Evolutionary conservation across 2,797 vertebrate species (phyloP).

Genomic region (Manis javanica): DNA sequence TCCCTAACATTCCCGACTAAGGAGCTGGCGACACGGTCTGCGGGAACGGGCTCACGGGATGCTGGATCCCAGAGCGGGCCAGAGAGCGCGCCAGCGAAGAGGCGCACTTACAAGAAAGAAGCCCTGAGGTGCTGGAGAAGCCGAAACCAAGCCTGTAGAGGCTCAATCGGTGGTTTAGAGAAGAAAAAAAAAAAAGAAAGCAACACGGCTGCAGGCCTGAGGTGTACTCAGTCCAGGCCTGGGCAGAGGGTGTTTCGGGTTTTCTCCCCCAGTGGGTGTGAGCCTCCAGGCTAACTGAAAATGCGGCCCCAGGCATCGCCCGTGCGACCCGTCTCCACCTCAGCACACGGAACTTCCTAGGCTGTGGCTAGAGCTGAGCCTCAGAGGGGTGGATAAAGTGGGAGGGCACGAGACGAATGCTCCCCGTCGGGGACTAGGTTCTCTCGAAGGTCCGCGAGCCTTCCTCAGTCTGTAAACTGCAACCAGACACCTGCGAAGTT

Average conservation of each 20-base stretch:
- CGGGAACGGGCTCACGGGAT: background rate
- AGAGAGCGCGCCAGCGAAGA: background rate
- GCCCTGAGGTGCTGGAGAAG: background rate
- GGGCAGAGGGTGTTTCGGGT: slow-evolving; percentile 72
- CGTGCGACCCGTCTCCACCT: background rate
- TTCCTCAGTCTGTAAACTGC: background rate
- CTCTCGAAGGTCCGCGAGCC: slow-evolving; percentile 13
- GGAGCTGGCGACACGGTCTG: background rate
- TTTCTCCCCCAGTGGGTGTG: background rate
- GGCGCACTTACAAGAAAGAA: slow-evolving; percentile 33
- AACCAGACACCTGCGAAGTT: slow-evolving; percentile 65
- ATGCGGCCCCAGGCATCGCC: background rate
- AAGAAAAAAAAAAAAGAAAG: background rate
- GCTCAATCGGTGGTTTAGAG: slow-evolving; percentile 59
- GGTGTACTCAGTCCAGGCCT: background rate
- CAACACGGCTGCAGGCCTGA: background rate
- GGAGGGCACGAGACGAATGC: background rate
- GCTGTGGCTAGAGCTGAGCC: slow-evolving; percentile 15
- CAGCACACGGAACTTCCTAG: slow-evolving; percentile 70
- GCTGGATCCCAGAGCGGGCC: background rate
- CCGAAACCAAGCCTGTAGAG: slow-evolving; percentile 26
- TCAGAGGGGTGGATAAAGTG: slow-evolving; percentile 3
- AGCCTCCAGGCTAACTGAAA: background rate
- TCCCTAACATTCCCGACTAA: background rate
- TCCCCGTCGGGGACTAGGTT: background rate